These are phyloP conservation scores for Ecdyonurus torrentis DNA, from an alignment of 2,888 invertebrate genomes.

Conservation along the genomic window DNA sequence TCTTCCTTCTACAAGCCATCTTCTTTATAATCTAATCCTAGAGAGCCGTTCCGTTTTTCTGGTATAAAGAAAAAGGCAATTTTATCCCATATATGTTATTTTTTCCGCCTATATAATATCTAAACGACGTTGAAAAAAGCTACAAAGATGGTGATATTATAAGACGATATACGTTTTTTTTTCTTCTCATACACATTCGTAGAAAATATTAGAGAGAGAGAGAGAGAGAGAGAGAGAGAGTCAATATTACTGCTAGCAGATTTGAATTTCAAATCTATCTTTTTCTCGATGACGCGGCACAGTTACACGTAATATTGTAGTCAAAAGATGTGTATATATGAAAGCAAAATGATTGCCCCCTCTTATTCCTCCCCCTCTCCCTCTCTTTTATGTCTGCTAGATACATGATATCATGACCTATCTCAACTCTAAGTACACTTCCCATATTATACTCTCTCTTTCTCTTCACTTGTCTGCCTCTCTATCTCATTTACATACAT, in stretches of 20 bases:
- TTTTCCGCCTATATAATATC: not conserved
- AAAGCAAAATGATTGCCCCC: no score
- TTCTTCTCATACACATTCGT: not conserved
- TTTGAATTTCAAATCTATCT: constrained; percentile 3
- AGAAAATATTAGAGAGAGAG: no score
- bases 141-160: not conserved
- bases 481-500: not conserved
- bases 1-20: not conserved
- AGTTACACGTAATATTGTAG: no score
- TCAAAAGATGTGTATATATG: no score
- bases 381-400: no score
- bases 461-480: no score
- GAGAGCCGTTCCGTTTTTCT: not conserved
- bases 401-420: not conserved
- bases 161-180: not conserved
- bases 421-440: not conserved
- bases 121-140: not conserved
- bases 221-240: no score
- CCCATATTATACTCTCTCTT: not conserved
- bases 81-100: not conserved
- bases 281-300: not conserved
- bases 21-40: not conserved
- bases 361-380: no score
- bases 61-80: not conserved
- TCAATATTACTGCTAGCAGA: not conserved